Percentiles rank a stretch among this genome's conserved stretches.
Evolutionary conservation across 2,888 invertebrate species (phyloP).

Genomic region (Drosophila lutescens): DNA sequence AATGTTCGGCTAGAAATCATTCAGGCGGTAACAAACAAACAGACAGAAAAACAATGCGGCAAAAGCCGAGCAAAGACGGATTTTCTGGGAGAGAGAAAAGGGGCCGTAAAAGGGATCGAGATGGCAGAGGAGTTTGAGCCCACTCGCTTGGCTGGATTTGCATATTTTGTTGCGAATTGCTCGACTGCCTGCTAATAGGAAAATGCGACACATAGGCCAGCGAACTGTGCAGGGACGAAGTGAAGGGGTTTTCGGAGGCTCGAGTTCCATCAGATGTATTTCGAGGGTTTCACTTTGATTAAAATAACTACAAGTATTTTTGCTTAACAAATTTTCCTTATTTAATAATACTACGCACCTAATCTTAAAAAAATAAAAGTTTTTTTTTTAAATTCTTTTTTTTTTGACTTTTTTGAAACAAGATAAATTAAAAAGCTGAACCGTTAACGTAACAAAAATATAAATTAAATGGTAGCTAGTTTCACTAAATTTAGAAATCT

Average conservation of each 20-base stretch:
- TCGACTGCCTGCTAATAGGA: slow-evolving; percentile 75
- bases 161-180: slow-evolving; percentile 76
- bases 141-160: slow-evolving; percentile 74
- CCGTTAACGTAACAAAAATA: no score
- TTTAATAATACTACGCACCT: no score
- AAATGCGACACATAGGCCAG: slow-evolving; percentile 70
- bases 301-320: no score
- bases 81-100: slow-evolving; percentile 7
- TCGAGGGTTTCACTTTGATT: not conserved
- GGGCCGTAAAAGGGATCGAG: not conserved
- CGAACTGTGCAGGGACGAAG: not conserved
- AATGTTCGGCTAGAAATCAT: slow-evolving; percentile 68
- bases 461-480: no score
- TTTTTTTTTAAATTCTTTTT: no score
- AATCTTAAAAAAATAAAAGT: no score
- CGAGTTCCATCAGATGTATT: not conserved
- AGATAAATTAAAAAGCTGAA: no score
- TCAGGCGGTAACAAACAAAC: slow-evolving; percentile 67
- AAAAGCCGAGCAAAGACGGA: slow-evolving; percentile 35
- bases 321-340: no score
- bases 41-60: slow-evolving; percentile 73
- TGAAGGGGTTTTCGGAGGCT: not conserved
- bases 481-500: no score
- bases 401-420: no score
- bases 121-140: slow-evolving; percentile 23